A percentile compares a stretch with the other conserved stretches of the same genome.
Conservation (phyloP, 2,888 invertebrate species). For the Gari tellinella region DNA sequence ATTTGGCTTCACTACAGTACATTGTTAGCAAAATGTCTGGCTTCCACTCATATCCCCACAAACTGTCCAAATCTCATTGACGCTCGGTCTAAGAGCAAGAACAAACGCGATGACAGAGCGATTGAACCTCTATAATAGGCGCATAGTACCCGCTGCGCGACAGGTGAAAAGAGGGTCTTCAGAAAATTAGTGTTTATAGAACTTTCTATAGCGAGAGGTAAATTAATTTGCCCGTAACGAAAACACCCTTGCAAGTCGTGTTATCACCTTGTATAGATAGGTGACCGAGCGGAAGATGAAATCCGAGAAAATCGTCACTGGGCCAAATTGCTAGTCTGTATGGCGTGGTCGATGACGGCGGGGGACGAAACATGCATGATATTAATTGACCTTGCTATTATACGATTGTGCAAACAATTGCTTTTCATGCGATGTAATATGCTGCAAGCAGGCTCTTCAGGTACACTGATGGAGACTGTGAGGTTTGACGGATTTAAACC, state of each 20-base stretch:
- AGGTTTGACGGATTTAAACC: too few species aligned
- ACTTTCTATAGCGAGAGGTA: slow-evolving; percentile 51
- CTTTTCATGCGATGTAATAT: too few species aligned
- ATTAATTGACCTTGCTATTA: slow-evolving; percentile 38
- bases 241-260: slow-evolving; percentile 55
- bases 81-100: slow-evolving; percentile 29
- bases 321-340: slow-evolving; percentile 12
- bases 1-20: slow-evolving; percentile 55
- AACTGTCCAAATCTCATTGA: slow-evolving; percentile 39
- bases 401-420: slow-evolving; percentile 15
- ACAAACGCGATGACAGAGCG: slow-evolving; percentile 54
- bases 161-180: slow-evolving; percentile 59
- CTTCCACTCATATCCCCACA: slow-evolving; percentile 13
- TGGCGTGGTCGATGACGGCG: not conserved
- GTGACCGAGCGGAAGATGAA: slow-evolving; percentile 46
- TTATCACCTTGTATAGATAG: slow-evolving; percentile 56
- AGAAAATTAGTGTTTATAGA: slow-evolving; percentile 55
- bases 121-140: slow-evolving; percentile 45
- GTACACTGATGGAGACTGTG: too few species aligned
- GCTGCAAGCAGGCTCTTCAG: too few species aligned
- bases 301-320: slow-evolving; percentile 49
- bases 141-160: slow-evolving; percentile 36
- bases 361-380: slow-evolving; percentile 30
- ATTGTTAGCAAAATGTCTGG: slow-evolving; percentile 46
- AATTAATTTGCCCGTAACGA: slow-evolving; percentile 63